Percentiles rank a stretch among this genome's conserved stretches.
Conservation (phyloP, 2,888 invertebrate species). For the Tiliacea aurago region DNA sequence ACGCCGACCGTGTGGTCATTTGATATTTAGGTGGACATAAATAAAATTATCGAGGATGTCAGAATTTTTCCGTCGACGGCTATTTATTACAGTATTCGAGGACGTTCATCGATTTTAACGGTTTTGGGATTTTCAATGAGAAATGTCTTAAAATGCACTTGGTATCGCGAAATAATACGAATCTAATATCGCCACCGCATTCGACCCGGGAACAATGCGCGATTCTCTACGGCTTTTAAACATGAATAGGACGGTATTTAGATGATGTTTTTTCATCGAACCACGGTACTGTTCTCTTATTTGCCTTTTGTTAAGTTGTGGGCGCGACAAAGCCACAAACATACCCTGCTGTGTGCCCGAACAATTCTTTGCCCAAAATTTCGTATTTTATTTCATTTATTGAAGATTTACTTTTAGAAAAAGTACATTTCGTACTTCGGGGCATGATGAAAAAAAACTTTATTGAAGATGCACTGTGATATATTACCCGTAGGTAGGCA, state of each 20-base stretch:
- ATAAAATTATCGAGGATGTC: slow-evolving; percentile 78
- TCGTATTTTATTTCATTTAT: slow-evolving; percentile 89
- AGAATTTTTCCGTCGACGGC: slow-evolving; percentile 65
- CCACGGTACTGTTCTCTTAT: slow-evolving; percentile 88
- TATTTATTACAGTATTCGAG: slow-evolving; percentile 66
- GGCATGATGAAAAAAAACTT: slow-evolving; percentile 75
- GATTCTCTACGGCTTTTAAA: slow-evolving; percentile 90
- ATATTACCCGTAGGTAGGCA: slow-evolving; percentile 82
- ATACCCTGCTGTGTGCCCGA: slow-evolving; percentile 87
- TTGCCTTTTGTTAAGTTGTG: slow-evolving; percentile 89
- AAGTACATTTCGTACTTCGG: slow-evolving; percentile 72
- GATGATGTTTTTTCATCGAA: slow-evolving; percentile 85
- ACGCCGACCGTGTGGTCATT: slow-evolving; percentile 73
- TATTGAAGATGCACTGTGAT: slow-evolving; percentile 86
- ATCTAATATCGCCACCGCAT: slow-evolving; percentile 89
- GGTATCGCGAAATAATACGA: slow-evolving; percentile 83
- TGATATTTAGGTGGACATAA: slow-evolving; percentile 73
- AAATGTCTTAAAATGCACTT: slow-evolving; percentile 64
- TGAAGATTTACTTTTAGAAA: slow-evolving; percentile 80
- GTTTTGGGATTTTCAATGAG: slow-evolving; percentile 58
- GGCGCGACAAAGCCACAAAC: slow-evolving; percentile 90
- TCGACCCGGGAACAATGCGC: slow-evolving; percentile 83
- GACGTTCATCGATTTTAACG: slow-evolving; percentile 72
- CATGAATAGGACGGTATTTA: slow-evolving; percentile 89
- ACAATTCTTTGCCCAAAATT: slow-evolving; percentile 84